A percentile compares a stretch with the other conserved stretches of the same genome.
Evolutionary conservation across 2,888 invertebrate genomes (phyloP).

Genomic region (Pseudanteris insignis): DNA sequence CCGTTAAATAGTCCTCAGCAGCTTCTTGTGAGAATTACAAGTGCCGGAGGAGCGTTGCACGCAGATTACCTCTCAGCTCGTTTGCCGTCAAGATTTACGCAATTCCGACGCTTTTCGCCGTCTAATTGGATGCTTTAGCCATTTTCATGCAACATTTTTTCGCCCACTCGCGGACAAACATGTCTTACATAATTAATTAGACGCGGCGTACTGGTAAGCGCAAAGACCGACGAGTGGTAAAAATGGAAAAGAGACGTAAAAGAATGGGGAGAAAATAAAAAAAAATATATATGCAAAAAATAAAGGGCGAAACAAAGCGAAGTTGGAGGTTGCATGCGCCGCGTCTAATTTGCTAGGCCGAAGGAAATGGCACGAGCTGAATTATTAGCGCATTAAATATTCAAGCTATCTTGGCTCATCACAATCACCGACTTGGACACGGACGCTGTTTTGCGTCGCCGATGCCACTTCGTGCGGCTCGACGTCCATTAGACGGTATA

Average conservation of each 20-base stretch:
- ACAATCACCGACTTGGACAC: constrained; percentile 31
- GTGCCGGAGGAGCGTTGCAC: constrained; percentile 24
- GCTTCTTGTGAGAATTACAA: constrained; percentile 45
- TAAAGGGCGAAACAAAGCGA: too few relatives aligned
- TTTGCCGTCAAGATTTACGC: constrained; percentile 44
- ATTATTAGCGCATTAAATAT: constrained; percentile 31
- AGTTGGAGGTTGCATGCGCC: too few relatives aligned
- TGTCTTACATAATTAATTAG: constrained; percentile 35
- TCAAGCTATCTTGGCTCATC: constrained; percentile 25
- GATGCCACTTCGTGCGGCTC: constrained; percentile 40
- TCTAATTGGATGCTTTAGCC: constrained; percentile 38
- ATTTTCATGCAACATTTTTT: constrained; percentile 5
- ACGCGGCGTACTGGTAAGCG: constrained; percentile 3
- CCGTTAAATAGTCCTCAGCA: constrained; percentile 56
- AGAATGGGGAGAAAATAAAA: too few relatives aligned
- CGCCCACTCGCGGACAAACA: constrained; percentile 18
- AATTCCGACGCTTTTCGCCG: constrained; percentile 34
- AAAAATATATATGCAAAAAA: too few relatives aligned
- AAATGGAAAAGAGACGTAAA: too few relatives aligned
- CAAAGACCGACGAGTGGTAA: too few relatives aligned
- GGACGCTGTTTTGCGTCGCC: constrained; percentile 26
- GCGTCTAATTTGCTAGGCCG: too few relatives aligned
- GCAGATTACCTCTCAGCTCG: constrained; percentile 44
- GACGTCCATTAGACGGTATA: constrained; percentile 63
- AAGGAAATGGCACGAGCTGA: not conserved